Percentiles rank a stretch among this genome's conserved stretches.
Evolutionary conservation across 2,113 vertebrate species (phyloP).

Genomic region (Hippopotamus amphibius): DNA sequence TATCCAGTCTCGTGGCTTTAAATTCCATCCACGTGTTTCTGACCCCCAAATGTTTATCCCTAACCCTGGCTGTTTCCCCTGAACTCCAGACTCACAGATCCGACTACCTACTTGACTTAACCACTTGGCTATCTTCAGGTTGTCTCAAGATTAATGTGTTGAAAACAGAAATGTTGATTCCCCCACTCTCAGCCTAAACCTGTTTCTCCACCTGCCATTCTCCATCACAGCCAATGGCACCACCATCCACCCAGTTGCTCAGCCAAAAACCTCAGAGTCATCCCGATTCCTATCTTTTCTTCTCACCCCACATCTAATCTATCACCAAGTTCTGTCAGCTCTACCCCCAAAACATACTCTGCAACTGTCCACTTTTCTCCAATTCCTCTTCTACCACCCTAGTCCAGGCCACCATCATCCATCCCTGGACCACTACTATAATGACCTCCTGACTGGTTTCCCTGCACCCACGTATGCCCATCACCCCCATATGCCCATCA

Average conservation of each 20-base stretch:
- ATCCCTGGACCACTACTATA: neutral
- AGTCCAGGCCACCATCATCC: too few species aligned
- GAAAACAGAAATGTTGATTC: neutral
- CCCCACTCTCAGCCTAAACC: conserved; percentile 28
- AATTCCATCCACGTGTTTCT: neutral
- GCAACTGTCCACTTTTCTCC: neutral
- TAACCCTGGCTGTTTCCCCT: neutral
- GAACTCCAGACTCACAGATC: neutral
- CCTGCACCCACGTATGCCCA: rapidly evolving
- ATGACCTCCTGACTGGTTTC: neutral
- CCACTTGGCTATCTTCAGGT: neutral
- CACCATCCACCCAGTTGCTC: neutral
- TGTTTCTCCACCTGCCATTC: conserved; percentile 55
- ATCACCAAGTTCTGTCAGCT: neutral
- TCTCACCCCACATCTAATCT: neutral
- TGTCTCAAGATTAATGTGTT: neutral
- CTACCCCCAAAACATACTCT: neutral
- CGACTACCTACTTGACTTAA: neutral
- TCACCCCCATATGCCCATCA: neutral
- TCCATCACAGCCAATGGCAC: neutral
- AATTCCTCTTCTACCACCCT: too few species aligned
- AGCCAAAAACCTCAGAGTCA: neutral
- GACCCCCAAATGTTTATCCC: neutral
- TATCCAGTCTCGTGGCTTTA: neutral
- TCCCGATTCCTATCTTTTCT: conserved; percentile 42